Conservation (phyloP, 2,888 invertebrate genomes). For the Drosophila peninsularis region DNA sequence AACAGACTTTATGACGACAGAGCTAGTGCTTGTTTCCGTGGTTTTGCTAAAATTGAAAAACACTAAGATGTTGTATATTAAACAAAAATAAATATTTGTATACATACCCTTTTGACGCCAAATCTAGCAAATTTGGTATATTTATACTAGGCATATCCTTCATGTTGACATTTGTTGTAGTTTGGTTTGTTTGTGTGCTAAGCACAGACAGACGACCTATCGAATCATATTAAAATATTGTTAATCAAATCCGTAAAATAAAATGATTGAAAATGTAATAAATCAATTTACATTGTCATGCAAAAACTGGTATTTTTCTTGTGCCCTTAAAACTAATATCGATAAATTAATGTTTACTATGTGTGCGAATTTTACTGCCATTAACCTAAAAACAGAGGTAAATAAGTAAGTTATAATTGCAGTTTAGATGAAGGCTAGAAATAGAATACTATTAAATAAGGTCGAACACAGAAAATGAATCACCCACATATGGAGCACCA, state of each 20-base stretch:
- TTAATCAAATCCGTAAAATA: background rate
- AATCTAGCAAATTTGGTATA: slow-evolving; percentile 82
- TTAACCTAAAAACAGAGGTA: slow-evolving; percentile 58
- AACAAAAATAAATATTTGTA: background rate
- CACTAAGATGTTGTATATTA: background rate
- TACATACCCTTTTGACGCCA: slow-evolving; percentile 80
- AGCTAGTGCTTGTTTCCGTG: slow-evolving; percentile 83
- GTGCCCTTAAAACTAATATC: slow-evolving; percentile 17
- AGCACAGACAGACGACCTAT: slow-evolving; percentile 84
- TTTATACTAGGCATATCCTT: slow-evolving; percentile 83
- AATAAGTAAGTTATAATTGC: slow-evolving; percentile 26
- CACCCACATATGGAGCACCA: background rate
- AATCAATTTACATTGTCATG: slow-evolving; percentile 32
- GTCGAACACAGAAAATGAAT: slow-evolving; percentile 14
- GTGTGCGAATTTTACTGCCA: slow-evolving; percentile 36
- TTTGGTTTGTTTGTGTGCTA: slow-evolving; percentile 84
- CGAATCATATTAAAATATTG: slow-evolving; percentile 8
- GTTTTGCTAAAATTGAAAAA: slow-evolving; percentile 76
- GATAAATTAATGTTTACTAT: slow-evolving; percentile 14
- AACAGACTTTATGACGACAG: slow-evolving; percentile 84
- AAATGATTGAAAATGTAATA: background rate
- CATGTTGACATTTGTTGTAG: slow-evolving; percentile 81
- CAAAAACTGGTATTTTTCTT: slow-evolving; percentile 24
- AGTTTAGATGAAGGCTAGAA: background rate
- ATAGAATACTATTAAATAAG: background rate